A percentile compares a stretch with the other conserved stretches of the same genome.
Evolutionary conservation across 2,797 vertebrate genomes (phyloP).

Genomic region (Dromococcyx pavoninus): DNA sequence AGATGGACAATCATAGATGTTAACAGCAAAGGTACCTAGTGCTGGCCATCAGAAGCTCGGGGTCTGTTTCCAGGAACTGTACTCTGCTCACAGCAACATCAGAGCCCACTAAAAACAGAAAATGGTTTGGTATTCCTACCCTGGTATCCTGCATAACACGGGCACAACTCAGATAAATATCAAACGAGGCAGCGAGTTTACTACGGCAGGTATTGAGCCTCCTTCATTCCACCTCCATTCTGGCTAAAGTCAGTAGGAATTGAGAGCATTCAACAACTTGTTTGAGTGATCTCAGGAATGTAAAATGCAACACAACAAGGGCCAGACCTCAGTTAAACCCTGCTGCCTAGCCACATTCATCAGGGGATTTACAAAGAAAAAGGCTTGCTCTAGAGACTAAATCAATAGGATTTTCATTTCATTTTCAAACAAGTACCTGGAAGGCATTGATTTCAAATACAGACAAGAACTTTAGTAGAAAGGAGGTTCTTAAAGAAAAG

Average conservation of each 20-base stretch:
- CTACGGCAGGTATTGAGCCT: not conserved
- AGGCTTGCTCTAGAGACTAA: not conserved
- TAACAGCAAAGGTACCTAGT: not conserved
- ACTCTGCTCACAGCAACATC: not conserved
- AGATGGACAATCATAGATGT: not conserved
- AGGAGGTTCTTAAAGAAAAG: not conserved
- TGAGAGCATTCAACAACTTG: not conserved
- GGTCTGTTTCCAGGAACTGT: not conserved
- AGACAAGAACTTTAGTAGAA: not conserved
- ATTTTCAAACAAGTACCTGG: constrained; percentile 24
- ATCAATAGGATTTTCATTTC: constrained; percentile 43
- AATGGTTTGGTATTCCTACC: not conserved
- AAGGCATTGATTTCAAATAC: not conserved
- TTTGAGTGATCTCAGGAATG: not conserved
- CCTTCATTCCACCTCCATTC: not conserved
- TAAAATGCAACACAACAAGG: not conserved
- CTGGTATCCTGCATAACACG: not conserved
- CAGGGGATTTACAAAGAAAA: not conserved
- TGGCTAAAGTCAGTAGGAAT: not conserved
- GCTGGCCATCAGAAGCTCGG: not conserved
- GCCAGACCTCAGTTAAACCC: not conserved
- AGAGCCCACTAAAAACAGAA: not conserved
- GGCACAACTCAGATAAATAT: not conserved
- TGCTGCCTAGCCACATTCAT: not conserved
- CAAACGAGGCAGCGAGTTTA: fast-evolving